Evolutionary conservation across 2,113 vertebrate species (phyloP).

Genomic region (Nesospiza acunhae): DNA sequence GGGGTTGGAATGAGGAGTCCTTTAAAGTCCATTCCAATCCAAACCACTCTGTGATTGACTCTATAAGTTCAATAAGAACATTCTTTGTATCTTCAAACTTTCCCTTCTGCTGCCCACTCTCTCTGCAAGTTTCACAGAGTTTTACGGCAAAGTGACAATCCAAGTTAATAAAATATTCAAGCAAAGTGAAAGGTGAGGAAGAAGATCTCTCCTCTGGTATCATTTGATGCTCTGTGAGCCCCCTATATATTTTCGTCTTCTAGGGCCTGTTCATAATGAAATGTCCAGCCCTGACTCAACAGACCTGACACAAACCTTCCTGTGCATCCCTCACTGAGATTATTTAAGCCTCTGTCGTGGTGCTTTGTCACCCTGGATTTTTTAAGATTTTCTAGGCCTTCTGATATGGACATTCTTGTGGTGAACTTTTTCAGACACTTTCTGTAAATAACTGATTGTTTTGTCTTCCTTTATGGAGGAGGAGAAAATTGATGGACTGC

Average conservation of each 20-base stretch:
- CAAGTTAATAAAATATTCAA: background rate
- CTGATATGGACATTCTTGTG: too few relatives aligned
- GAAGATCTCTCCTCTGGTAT: background rate
- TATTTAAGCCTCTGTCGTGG: background rate
- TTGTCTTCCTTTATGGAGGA: too few relatives aligned
- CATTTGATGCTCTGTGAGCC: background rate
- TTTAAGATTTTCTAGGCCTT: too few relatives aligned
- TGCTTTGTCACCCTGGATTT: too few relatives aligned
- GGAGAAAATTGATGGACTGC: too few relatives aligned
- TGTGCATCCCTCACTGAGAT: background rate
- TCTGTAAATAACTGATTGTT: too few relatives aligned
- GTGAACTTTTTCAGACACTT: too few relatives aligned
- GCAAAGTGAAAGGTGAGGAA: background rate
- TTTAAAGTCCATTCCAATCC: background rate
- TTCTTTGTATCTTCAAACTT: background rate
- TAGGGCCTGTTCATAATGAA: background rate
- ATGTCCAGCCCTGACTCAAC: background rate
- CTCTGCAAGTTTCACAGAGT: background rate
- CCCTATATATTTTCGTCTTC: background rate
- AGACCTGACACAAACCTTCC: background rate
- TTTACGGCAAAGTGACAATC: background rate
- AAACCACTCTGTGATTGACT: background rate
- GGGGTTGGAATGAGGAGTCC: fast-evolving
- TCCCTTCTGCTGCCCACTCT: background rate
- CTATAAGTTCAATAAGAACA: background rate